phyloP scores from a whole-genome alignment of 2,888 invertebrate species.

The Himalopsyche anomala region DNA sequence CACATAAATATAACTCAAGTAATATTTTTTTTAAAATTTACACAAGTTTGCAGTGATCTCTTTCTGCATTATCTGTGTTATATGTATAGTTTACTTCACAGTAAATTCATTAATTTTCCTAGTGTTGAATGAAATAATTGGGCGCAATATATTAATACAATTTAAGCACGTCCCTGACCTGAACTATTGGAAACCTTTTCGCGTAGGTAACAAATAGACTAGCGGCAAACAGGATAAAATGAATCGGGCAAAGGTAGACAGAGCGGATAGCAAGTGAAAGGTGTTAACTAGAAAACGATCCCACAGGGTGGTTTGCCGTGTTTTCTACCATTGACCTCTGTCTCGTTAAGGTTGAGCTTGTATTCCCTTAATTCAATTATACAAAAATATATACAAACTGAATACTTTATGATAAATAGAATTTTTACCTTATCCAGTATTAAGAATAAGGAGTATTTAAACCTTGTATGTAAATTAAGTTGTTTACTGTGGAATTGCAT shows the following conservation, averaged over 20 bases:
- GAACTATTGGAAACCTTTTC: slow-evolving; percentile 34
- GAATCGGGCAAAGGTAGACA: slow-evolving; percentile 20
- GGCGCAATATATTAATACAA: neutral
- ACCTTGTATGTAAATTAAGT: too few relatives aligned
- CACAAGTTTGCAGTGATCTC: too few relatives aligned
- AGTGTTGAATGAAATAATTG: neutral
- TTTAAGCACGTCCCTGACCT: slow-evolving; percentile 5
- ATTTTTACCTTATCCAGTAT: too few relatives aligned
- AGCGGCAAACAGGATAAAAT: neutral
- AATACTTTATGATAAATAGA: too few relatives aligned
- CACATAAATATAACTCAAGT: too few relatives aligned
- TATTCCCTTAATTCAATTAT: neutral
- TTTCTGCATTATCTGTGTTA: too few relatives aligned
- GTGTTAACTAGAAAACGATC: slow-evolving; percentile 43
- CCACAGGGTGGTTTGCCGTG: slow-evolving; percentile 16
- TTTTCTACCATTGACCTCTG: slow-evolving; percentile 29
- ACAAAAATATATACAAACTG: neutral
- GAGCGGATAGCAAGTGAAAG: slow-evolving; percentile 16
- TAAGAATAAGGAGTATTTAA: too few relatives aligned
- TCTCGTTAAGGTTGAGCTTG: neutral
- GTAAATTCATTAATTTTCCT: neutral
- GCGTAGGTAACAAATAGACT: slow-evolving; percentile 26
- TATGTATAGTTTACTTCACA: too few relatives aligned
- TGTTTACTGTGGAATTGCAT: too few relatives aligned
- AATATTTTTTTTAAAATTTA: too few relatives aligned